These are phyloP conservation scores for Oxytorus armatus DNA, from an alignment of 2,888 invertebrate species.

Conservation along the genomic window DNA sequence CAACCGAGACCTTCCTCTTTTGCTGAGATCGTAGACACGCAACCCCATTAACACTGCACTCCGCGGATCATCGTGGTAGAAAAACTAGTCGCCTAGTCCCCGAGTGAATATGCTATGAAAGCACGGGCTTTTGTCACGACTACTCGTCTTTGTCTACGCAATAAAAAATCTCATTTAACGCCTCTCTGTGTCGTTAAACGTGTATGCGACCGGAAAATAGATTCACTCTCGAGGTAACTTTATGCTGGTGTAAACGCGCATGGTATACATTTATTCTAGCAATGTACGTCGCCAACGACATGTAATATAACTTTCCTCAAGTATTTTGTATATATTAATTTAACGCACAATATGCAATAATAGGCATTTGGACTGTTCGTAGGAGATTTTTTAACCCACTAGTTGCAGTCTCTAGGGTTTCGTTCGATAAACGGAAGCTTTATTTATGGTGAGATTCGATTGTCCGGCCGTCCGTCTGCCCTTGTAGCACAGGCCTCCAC, in stretches of 20 bases:
- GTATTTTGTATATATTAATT: conserved; percentile 21
- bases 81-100: conserved; percentile 12
- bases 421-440: no score
- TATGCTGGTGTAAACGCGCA: conserved; percentile 11
- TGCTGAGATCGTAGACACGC: conserved; percentile 19
- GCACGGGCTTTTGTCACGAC: conserved; percentile 20
- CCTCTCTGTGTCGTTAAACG: conserved; percentile 50
- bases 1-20: neutral
- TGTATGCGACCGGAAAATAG: neutral
- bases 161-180: conserved; percentile 45
- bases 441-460: no score
- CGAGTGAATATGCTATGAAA: conserved; percentile 15
- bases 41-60: conserved; percentile 10
- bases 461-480: no score
- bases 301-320: conserved; percentile 31
- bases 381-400: no score
- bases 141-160: conserved; percentile 51
- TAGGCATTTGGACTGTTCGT: no score
- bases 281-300: conserved; percentile 40
- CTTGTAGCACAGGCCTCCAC: no score
- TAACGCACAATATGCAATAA: no score
- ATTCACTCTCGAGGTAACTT: conserved; percentile 18
- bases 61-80: conserved; percentile 11
- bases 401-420: no score
- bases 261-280: conserved; percentile 9